A percentile compares a stretch with the other conserved stretches of the same genome.
phyloP scores from a whole-genome alignment of 1,140 invertebrate species.

The Heliconius nattereri region DNA sequence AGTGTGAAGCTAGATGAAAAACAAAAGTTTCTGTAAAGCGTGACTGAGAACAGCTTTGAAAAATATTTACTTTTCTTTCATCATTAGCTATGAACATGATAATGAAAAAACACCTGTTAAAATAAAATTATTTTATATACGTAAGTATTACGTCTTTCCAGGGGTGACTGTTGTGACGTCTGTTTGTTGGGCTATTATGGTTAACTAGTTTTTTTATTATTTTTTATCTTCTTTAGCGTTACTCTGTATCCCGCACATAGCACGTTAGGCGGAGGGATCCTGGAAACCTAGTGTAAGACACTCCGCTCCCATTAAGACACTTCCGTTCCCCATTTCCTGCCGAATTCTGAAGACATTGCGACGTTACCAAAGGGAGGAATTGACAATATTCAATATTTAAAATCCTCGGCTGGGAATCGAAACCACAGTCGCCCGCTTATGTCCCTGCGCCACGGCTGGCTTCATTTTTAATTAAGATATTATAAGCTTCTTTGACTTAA shows the following conservation, averaged over 20 bases:
- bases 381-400: background rate
- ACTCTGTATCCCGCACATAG: background rate
- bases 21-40: background rate
- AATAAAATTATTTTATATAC: background rate
- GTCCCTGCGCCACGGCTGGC: background rate
- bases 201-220: background rate
- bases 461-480: background rate
- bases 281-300: background rate
- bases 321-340: background rate
- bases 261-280: background rate
- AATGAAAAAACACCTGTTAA: constrained; percentile 1
- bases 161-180: no score
- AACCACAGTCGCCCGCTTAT: background rate
- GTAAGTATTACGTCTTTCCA: no score
- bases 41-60: background rate
- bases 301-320: background rate
- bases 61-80: background rate
- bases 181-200: no score
- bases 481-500: no score
- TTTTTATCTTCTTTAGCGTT: background rate
- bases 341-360: background rate
- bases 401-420: background rate
- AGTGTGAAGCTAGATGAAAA: background rate
- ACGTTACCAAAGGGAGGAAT: background rate
- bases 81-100: background rate